These are phyloP conservation scores for Pygocentrus nattereri DNA, from an alignment of 2,797 vertebrate genomes.

Conservation along the genomic window DNA sequence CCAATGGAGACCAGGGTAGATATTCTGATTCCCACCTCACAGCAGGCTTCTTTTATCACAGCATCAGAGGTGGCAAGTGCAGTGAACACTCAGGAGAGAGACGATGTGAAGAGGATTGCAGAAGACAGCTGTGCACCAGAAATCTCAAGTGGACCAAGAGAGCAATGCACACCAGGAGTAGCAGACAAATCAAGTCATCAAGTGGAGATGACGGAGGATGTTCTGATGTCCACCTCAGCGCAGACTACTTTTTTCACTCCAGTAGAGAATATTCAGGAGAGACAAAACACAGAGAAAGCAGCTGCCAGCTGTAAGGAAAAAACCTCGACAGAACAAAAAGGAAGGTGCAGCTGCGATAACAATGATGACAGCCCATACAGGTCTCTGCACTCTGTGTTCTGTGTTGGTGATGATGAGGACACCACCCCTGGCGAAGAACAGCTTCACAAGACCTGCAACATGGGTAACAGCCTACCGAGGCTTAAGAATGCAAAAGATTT, in stretches of 20 bases:
- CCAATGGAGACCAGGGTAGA: constrained; percentile 1
- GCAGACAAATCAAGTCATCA: background rate
- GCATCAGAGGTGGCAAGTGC: background rate
- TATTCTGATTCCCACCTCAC: background rate
- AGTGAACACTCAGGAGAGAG: constrained; percentile 14
- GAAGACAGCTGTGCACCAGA: background rate
- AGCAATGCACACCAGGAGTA: background rate
- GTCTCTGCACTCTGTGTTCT: constrained; percentile 40
- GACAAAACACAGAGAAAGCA: background rate
- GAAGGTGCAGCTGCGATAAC: background rate
- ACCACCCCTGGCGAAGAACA: constrained; percentile 2
- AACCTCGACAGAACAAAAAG: constrained; percentile 15
- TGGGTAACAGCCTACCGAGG: background rate
- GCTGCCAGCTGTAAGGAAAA: background rate
- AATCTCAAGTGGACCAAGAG: background rate
- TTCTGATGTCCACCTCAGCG: background rate
- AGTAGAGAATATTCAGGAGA: constrained; percentile 5
- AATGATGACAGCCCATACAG: constrained; percentile 43
- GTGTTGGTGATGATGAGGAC: constrained; percentile 49
- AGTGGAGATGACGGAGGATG: background rate
- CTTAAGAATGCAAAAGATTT: background rate
- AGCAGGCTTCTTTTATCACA: background rate
- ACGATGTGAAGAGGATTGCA: background rate
- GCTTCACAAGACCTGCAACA: constrained; percentile 18
- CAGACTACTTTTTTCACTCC: background rate